A percentile compares a stretch with the other conserved stretches of the same genome.
Conservation (phyloP, 2,797 vertebrate species). For the Cuculus canorus region DNA sequence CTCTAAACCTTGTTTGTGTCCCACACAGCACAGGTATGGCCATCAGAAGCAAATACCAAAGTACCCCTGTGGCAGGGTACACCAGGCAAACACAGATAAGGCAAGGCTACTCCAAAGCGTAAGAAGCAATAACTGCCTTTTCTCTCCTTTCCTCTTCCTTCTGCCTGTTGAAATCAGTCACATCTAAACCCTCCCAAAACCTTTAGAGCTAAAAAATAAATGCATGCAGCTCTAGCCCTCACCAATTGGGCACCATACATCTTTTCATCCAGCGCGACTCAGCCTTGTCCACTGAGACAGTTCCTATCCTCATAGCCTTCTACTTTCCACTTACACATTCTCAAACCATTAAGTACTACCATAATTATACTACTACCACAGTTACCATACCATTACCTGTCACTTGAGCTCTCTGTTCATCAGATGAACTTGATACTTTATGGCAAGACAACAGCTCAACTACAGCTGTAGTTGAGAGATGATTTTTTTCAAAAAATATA, state of each 20-base stretch:
- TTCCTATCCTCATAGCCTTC: background rate
- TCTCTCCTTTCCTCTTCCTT: background rate
- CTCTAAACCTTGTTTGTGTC: rapidly evolving
- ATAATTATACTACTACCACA: background rate
- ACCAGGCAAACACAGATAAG: background rate
- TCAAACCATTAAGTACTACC: background rate
- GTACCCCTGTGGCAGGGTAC: background rate
- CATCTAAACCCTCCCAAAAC: background rate
- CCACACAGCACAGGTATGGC: rapidly evolving
- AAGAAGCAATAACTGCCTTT: background rate
- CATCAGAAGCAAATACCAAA: background rate
- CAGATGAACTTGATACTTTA: background rate
- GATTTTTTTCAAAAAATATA: background rate
- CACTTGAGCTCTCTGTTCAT: background rate
- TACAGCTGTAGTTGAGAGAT: background rate
- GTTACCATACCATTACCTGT: background rate
- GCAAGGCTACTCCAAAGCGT: background rate
- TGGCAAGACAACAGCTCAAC: background rate
- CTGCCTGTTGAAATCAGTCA: background rate
- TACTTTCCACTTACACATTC: background rate
- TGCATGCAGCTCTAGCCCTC: background rate
- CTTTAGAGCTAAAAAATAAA: background rate
- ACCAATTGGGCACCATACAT: background rate
- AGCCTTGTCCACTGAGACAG: background rate
- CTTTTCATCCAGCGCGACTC: background rate